A percentile compares a stretch with the other conserved stretches of the same genome.
Conservation (phyloP, 2,113 vertebrate species). For the Poicephalus meyeri region DNA sequence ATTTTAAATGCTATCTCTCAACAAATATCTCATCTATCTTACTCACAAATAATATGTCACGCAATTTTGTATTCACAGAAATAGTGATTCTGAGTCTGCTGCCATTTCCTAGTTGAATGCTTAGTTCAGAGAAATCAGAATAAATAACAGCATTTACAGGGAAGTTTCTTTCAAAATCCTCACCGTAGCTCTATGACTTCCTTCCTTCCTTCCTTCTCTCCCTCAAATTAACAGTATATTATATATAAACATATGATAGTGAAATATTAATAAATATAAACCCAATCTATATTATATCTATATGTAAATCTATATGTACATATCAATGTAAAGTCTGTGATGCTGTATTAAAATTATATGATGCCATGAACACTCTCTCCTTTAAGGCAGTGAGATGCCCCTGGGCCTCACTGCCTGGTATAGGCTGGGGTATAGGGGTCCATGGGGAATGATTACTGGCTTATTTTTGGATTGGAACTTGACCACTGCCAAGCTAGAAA, state of each 20-base stretch:
- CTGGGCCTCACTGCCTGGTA: background rate
- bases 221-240: background rate
- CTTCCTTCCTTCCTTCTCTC: background rate
- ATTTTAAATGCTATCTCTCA: constrained; percentile 16
- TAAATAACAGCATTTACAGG: background rate
- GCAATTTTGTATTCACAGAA: background rate
- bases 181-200: background rate
- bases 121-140: background rate
- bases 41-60: constrained; percentile 28
- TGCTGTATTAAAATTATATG: background rate
- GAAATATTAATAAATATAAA: background rate
- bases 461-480: background rate
- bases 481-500: background rate
- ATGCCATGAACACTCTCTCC: too few species aligned
- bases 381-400: background rate
- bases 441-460: background rate
- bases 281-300: background rate
- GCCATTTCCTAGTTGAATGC: background rate
- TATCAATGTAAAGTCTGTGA: background rate
- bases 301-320: background rate
- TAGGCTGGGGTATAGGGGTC: background rate
- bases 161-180: background rate
- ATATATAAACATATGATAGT: background rate
- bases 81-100: background rate
- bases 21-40: constrained; percentile 30